These are phyloP conservation scores for Salvelinus fontinalis DNA, from an alignment of 2,113 vertebrate species.

Conservation along the genomic window DNA sequence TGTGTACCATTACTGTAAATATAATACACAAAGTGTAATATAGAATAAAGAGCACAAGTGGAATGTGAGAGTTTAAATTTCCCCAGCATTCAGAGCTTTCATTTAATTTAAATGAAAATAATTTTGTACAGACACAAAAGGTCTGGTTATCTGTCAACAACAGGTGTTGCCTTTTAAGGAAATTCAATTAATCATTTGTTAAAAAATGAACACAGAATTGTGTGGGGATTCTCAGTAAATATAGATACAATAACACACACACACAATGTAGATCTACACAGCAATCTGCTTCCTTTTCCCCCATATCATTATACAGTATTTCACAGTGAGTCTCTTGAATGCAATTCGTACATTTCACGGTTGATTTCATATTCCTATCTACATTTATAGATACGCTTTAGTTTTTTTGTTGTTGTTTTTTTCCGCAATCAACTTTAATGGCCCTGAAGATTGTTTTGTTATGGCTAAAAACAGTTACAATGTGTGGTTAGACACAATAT, in stretches of 20 bases:
- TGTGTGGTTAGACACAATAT: constrained; percentile 23
- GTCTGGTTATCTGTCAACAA: too few relatives aligned
- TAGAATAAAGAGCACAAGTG: too few relatives aligned
- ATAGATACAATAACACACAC: not conserved
- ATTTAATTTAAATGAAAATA: too few relatives aligned
- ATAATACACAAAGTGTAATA: too few relatives aligned
- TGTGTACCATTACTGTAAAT: too few relatives aligned
- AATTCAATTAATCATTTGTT: too few relatives aligned
- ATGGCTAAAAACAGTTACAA: constrained; percentile 26
- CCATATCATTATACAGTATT: constrained; percentile 35
- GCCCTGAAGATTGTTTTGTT: constrained; percentile 50
- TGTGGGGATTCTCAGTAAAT: too few relatives aligned
- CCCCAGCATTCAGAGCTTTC: too few relatives aligned
- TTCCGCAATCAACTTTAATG: constrained; percentile 48
- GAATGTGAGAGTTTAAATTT: too few relatives aligned
- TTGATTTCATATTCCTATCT: constrained; percentile 58
- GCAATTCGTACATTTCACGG: constrained; percentile 58
- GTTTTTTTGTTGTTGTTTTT: constrained; percentile 56
- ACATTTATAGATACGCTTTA: constrained; percentile 46
- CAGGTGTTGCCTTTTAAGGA: too few relatives aligned
- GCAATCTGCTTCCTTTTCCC: not conserved
- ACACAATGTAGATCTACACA: not conserved
- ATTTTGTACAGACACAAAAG: too few relatives aligned
- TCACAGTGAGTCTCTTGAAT: constrained; percentile 50
- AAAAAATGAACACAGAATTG: too few relatives aligned